Percentiles rank a stretch among this genome's conserved stretches.
phyloP scores from a whole-genome alignment of 2,113 vertebrate species.

The Columbina picui region DNA sequence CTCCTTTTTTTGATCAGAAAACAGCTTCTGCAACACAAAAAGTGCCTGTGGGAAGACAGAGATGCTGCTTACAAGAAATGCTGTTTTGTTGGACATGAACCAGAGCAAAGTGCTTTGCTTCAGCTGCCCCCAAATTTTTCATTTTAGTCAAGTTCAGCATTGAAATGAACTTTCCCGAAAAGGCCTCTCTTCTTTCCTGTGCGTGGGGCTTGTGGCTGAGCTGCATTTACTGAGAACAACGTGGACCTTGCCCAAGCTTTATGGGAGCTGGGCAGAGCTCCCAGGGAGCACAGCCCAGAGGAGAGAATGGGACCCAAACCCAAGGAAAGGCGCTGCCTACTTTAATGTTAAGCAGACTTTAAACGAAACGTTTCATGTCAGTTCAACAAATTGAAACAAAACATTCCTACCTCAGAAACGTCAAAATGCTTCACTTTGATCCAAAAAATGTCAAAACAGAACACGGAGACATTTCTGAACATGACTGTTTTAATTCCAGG shows the following conservation, averaged over 20 bases:
- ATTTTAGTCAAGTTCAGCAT: background rate
- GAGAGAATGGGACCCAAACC: conserved; percentile 50
- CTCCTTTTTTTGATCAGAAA: background rate
- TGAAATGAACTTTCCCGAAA: background rate
- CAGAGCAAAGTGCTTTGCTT: fast-evolving
- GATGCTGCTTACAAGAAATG: background rate
- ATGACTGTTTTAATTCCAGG: conserved; percentile 51
- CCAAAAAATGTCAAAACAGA: conserved; percentile 54
- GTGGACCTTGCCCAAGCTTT: conserved; percentile 42
- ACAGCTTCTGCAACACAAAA: background rate
- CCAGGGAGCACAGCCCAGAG: conserved; percentile 54
- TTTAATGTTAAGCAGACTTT: conserved; percentile 63
- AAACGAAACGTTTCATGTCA: conserved; percentile 45
- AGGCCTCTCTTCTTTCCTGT: background rate
- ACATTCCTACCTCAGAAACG: conserved; percentile 66
- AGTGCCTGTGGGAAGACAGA: background rate
- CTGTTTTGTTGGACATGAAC: background rate
- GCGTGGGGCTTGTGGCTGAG: background rate
- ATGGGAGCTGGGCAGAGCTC: conserved; percentile 51
- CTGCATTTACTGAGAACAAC: background rate
- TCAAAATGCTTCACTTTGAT: conserved; percentile 63
- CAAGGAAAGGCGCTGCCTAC: conserved; percentile 31
- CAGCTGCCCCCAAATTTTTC: background rate
- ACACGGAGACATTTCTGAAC: background rate
- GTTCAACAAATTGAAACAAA: conserved; percentile 68